These are phyloP conservation scores for Cryptophagus acutangulus DNA, from an alignment of 2,888 invertebrate species.

Conservation along the genomic window DNA sequence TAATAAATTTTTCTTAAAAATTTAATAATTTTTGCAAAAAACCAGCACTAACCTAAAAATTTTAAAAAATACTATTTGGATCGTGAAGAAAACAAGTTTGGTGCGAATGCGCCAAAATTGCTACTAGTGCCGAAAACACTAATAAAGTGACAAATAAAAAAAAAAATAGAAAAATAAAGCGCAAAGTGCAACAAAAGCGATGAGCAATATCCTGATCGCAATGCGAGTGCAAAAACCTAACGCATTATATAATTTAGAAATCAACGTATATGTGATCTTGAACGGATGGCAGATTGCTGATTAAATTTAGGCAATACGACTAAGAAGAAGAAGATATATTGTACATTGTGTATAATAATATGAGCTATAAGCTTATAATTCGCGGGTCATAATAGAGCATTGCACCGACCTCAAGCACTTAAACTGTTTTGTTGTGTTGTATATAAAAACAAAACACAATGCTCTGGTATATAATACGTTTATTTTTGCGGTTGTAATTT, in stretches of 20 bases:
- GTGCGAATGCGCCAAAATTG: too few relatives aligned
- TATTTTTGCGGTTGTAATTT: conserved; percentile 28
- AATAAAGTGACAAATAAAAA: too few relatives aligned
- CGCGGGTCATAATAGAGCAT: conserved; percentile 23
- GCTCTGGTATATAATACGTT: conserved; percentile 20
- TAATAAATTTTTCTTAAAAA: too few relatives aligned
- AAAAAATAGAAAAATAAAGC: too few relatives aligned
- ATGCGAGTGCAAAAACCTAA: neutral
- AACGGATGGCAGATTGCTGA: conserved; percentile 4
- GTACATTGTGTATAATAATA: conserved; percentile 3
- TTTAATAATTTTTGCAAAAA: too few relatives aligned
- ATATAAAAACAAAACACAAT: conserved; percentile 33
- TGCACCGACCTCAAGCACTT: conserved; percentile 23
- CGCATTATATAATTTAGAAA: conserved; percentile 4
- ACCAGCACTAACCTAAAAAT: too few relatives aligned
- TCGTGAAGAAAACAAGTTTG: too few relatives aligned
- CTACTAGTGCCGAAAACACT: too few relatives aligned
- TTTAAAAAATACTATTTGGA: too few relatives aligned
- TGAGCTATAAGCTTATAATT: conserved; percentile 16
- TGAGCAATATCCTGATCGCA: too few relatives aligned
- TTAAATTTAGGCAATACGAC: conserved; percentile 4
- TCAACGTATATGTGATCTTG: neutral
- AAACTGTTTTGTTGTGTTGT: conserved; percentile 24
- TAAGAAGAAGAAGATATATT: neutral
- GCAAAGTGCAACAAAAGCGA: too few relatives aligned